phyloP scores from a whole-genome alignment of 2,888 invertebrate genomes.

The Callinectes sapidus region DNA sequence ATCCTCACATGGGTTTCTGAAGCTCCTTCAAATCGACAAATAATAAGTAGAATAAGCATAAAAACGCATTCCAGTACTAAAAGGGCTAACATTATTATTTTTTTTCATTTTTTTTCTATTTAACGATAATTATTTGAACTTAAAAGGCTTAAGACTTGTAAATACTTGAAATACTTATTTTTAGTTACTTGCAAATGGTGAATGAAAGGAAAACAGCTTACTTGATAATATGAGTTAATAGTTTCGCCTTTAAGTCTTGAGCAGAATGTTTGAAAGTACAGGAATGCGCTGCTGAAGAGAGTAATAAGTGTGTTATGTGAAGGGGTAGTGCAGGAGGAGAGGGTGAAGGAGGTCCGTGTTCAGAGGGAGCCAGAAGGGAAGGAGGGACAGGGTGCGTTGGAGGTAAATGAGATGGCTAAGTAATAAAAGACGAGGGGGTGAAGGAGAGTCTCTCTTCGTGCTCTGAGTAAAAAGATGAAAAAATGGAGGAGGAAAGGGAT shows the following conservation, averaged over 20 bases:
- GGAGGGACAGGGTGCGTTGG: background rate
- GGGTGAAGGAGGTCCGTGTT: background rate
- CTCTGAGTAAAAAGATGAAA: background rate
- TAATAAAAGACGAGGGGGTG: slow-evolving; percentile 26
- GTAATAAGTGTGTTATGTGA: background rate
- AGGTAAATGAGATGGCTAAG: slow-evolving; percentile 35
- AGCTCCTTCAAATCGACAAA: no score
- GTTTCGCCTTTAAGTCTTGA: background rate
- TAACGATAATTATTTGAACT: no score
- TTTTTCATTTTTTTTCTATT: no score
- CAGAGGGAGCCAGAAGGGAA: background rate
- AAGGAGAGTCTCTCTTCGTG: background rate
- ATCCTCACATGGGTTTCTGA: no score
- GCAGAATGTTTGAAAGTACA: background rate
- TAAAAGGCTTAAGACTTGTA: no score
- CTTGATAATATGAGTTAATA: background rate
- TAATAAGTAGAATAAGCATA: no score
- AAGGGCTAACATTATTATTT: no score
- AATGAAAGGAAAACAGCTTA: no score
- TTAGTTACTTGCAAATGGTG: no score
- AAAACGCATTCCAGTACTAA: no score
- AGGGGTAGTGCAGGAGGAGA: background rate
- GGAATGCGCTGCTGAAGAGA: background rate
- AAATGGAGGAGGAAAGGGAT: background rate
- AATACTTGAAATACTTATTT: no score